A percentile compares a stretch with the other conserved stretches of the same genome.
Evolutionary conservation across 1,140 invertebrate genomes (phyloP).

Genomic region (Eriocheir sinensis): DNA sequence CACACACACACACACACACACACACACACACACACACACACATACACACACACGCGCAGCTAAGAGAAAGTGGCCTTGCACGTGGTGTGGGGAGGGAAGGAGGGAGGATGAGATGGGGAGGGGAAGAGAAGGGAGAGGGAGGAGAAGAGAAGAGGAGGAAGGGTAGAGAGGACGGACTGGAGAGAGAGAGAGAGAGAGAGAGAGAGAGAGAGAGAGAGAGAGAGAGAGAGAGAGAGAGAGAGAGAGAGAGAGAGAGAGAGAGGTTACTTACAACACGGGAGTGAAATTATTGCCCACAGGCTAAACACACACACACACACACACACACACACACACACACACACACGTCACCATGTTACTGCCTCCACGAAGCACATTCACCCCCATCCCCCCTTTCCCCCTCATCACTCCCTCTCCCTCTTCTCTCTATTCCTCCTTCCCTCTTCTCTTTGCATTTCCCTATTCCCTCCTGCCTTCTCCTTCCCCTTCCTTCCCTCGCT

Average conservation of each 20-base stretch:
- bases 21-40: slow-evolving; percentile 14
- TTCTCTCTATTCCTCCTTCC: no score
- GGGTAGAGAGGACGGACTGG: no score
- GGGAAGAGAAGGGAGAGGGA: background rate
- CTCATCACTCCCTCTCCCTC: no score
- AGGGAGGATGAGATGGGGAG: background rate
- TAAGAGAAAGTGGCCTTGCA: slow-evolving; percentile 6
- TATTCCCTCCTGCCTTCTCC: no score
- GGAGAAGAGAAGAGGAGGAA: no score
- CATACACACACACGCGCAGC: background rate
- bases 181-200: background rate
- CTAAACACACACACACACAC: background rate
- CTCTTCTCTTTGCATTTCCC: no score
- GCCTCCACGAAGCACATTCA: no score
- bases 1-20: background rate
- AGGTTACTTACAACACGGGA: background rate
- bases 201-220: background rate
- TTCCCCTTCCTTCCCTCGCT: no score
- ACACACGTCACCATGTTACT: background rate
- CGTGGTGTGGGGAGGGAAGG: background rate
- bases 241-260: background rate
- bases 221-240: slow-evolving; percentile 4
- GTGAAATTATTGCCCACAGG: background rate
- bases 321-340: no score
- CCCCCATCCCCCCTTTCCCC: no score